Evolutionary conservation across 2,113 vertebrate species (phyloP), one percentile per base, ranked within the genome.

Genomic region (Cnemophilus loriae): DNA sequence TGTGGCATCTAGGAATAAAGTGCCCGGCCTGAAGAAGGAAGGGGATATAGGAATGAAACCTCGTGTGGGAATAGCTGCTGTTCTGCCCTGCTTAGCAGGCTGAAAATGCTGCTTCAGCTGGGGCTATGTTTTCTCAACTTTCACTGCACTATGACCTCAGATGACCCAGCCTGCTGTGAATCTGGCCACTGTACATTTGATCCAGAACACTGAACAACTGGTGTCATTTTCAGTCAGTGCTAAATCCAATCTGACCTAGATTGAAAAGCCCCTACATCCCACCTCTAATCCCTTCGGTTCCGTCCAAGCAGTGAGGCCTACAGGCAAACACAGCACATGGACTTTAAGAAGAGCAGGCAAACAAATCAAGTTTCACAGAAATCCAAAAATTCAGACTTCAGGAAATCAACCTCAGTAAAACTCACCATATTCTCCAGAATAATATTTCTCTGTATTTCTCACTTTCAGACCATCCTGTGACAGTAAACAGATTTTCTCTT

Each of bases 251-350:
- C 73, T 77, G 85, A 84, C 85, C 93, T 64, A 49, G 60, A 90
- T 60, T 64, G 85, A 75, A 95, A 95, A 96, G 20, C 73, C 53
- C 60, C 84, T 56, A 67, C 88, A 84, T 75, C 96, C 85, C 88
- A 69, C 42, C 28, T n/a, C 53, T 93, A 94, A 95, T 93, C 93
- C 88, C 76, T 73, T 64, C 0, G 0, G 56, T 90, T 84, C 88
- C 83, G 64, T 71, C 52, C 83, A 33, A 49, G 83, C 32, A 75
- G 10, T 2, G 19, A 80, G 82, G 26, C 47, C 68, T 39, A 5
- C 5, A 52, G 73, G 60, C 37, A 82, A 93, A 60, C 16, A 35
- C 41, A 78, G 68, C 16, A 16, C 75, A 22, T 0, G 5, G 42
- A 33, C 33, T 81, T 63, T 15, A 37, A 41, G 57, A 73, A 67